These are phyloP conservation scores for Sphaerodactylus townsendi DNA, from an alignment of 2,113 vertebrate genomes.

Conservation along the genomic window DNA sequence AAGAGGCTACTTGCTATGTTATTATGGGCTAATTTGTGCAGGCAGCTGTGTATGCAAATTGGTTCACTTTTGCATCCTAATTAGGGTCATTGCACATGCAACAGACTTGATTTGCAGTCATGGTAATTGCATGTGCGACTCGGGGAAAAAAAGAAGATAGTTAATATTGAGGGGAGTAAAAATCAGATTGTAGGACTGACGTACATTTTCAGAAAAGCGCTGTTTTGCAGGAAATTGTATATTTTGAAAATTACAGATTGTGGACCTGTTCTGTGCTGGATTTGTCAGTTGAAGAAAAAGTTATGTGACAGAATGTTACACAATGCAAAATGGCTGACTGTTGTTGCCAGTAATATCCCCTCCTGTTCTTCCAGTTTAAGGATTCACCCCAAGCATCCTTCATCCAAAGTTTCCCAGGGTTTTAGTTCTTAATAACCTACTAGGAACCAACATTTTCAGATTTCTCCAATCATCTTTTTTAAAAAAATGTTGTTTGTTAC, in stretches of 20 bases:
- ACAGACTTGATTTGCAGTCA: constrained; percentile 20
- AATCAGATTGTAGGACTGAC: not conserved
- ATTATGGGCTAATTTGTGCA: constrained; percentile 20
- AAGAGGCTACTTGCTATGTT: constrained; percentile 20
- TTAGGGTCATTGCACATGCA: constrained; percentile 14
- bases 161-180: constrained; percentile 9
- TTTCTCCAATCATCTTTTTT: too few relatives aligned
- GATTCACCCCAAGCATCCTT: too few relatives aligned
- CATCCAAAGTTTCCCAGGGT: too few relatives aligned
- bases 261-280: not conserved
- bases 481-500: too few relatives aligned
- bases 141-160: constrained; percentile 22
- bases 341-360: not conserved
- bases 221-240: not conserved
- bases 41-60: not conserved
- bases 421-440: too few relatives aligned
- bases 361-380: not conserved
- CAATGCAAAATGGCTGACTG: not conserved
- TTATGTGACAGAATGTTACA: not conserved
- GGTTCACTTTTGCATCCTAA: constrained; percentile 33
- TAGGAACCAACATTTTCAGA: too few relatives aligned
- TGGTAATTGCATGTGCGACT: constrained; percentile 7
- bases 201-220: not conserved
- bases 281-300: not conserved
- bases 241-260: constrained; percentile 8